These are phyloP conservation scores for Polypedilum pembai DNA, from an alignment of 1,140 invertebrate species.

Conservation along the genomic window DNA sequence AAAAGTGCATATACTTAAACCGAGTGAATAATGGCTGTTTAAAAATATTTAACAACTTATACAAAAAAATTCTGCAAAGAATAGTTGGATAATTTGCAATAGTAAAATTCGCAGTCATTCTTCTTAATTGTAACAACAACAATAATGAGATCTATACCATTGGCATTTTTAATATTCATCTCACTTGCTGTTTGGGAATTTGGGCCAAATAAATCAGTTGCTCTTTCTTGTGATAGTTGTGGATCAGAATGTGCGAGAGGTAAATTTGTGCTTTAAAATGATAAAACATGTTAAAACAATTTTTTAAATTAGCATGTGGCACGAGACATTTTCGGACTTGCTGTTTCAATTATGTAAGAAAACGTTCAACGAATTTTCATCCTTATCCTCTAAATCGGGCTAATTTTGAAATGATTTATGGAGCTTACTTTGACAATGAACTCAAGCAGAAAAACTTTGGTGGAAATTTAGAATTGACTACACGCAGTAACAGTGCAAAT, in stretches of 20 bases:
- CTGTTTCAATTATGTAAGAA: constrained; percentile 45
- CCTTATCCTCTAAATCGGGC: not conserved
- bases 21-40: no score
- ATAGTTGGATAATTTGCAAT: no score
- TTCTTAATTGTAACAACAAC: not conserved
- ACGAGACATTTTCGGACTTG: constrained; percentile 44
- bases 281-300: no score
- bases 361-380: not conserved
- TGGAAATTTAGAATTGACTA: no score
- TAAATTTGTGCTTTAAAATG: no score
- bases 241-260: constrained; percentile 42
- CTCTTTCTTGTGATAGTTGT: constrained; percentile 43
- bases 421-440: not conserved
- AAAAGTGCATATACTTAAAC: no score
- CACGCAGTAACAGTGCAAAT: no score
- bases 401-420: not conserved
- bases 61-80: no score
- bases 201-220: constrained; percentile 31
- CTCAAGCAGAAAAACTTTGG: not conserved
- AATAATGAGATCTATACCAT: constrained; percentile 6
- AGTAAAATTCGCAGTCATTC: no score
- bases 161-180: not conserved
- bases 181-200: not conserved
- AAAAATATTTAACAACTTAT: no score
- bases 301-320: constrained; percentile 37